Evolutionary conservation across 2,797 vertebrate species (phyloP).

Genomic region (Onychomys torridus): DNA sequence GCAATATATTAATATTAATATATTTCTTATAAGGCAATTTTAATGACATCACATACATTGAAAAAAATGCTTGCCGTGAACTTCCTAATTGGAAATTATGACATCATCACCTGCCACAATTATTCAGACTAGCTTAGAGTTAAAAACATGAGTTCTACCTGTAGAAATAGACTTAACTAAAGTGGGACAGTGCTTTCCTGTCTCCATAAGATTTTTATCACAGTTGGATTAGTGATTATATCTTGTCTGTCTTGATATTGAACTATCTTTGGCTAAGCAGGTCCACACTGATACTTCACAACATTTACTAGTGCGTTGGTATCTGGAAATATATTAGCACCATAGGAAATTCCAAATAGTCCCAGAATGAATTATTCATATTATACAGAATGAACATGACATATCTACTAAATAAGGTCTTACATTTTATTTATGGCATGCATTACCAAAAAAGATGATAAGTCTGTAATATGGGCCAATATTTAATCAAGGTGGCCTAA

Average conservation of each 20-base stretch:
- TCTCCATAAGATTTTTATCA: neutral
- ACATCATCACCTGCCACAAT: neutral
- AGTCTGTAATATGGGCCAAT: neutral
- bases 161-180: neutral
- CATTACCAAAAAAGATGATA: neutral
- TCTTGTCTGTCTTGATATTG: neutral
- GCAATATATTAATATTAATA: too few relatives aligned
- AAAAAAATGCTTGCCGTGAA: neutral
- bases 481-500: neutral
- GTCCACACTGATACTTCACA: neutral
- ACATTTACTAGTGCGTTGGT: neutral
- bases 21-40: neutral
- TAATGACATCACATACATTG: neutral
- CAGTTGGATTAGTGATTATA: neutral
- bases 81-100: neutral
- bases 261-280: neutral
- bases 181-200: neutral
- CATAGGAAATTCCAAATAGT: neutral
- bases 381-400: neutral
- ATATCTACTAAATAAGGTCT: neutral
- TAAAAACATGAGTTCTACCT: neutral
- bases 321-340: neutral
- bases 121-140: neutral
- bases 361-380: neutral
- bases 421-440: neutral